These are phyloP conservation scores for Rhopalosiphum maidis DNA, from an alignment of 1,140 invertebrate species.

Conservation along the genomic window DNA sequence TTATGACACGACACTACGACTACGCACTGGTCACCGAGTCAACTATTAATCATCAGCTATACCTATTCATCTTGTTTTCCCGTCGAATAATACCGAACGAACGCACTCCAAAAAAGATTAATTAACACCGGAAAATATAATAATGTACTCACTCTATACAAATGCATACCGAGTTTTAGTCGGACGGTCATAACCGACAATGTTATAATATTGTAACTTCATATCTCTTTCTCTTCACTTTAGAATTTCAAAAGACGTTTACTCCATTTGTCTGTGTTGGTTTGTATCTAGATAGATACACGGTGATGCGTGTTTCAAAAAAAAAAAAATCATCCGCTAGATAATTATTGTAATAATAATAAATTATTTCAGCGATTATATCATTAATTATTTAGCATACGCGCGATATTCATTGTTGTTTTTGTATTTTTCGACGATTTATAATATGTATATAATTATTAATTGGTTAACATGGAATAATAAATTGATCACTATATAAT, in stretches of 20 bases:
- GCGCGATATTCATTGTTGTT: background rate
- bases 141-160: background rate
- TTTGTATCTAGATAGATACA: background rate
- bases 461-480: no score
- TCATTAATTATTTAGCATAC: background rate
- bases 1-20: background rate
- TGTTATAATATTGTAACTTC: background rate
- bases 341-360: background rate
- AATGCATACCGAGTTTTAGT: background rate
- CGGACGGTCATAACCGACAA: background rate
- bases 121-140: conserved; percentile 2
- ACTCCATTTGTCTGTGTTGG: background rate
- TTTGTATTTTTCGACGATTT: background rate
- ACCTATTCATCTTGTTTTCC: conserved; percentile 1
- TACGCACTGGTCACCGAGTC: background rate
- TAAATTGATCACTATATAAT: background rate
- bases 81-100: conserved; percentile 17
- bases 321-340: background rate
- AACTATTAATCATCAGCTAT: conserved; percentile 33
- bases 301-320: background rate
- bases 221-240: no score
- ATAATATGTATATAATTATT: no score
- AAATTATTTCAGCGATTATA: no score
- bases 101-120: conserved; percentile 31
- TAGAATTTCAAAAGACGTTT: background rate